Percentiles rank a stretch among this genome's conserved stretches.
Conservation (phyloP, 2,888 invertebrate genomes). For the Gari tellinella region DNA sequence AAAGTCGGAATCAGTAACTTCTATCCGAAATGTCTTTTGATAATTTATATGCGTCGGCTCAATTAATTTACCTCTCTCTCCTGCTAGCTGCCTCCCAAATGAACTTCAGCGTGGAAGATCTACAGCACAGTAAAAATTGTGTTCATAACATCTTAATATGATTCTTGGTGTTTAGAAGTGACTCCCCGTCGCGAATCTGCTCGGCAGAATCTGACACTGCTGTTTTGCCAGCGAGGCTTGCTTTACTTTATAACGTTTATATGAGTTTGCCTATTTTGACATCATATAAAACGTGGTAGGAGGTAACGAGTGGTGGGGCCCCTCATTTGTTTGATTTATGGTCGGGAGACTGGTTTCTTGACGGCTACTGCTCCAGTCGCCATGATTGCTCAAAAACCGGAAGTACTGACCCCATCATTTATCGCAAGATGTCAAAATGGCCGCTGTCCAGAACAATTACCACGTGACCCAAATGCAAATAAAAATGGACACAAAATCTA, state of each 20-base stretch:
- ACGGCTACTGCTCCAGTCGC: conserved; percentile 41
- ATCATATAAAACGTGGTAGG: conserved; percentile 49
- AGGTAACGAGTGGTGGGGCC: conserved; percentile 49
- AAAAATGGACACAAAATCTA: too few species aligned
- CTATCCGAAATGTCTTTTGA: conserved; percentile 34
- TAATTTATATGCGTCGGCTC: conserved; percentile 17
- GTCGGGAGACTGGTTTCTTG: conserved; percentile 36
- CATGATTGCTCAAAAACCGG: conserved; percentile 52
- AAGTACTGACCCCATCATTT: conserved; percentile 60
- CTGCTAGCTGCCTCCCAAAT: conserved; percentile 27
- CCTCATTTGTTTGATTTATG: conserved; percentile 60
- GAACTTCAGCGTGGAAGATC: conserved; percentile 36
- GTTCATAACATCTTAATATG: conserved; percentile 57
- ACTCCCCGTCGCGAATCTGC: conserved; percentile 42
- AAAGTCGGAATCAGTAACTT: conserved; percentile 29
- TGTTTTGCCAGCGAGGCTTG: conserved; percentile 28
- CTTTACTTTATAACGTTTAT: conserved; percentile 59
- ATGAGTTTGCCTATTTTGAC: conserved; percentile 57
- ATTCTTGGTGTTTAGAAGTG: conserved; percentile 29
- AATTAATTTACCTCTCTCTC: conserved; percentile 34
- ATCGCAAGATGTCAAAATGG: conserved; percentile 50
- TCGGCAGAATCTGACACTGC: conserved; percentile 37
- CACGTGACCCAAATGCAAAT: conserved; percentile 34
- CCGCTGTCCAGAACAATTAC: conserved; percentile 27
- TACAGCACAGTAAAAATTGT: conserved; percentile 57